Conservation (phyloP, 2,113 vertebrate genomes). For the Phalacrocorax pelagicus region DNA sequence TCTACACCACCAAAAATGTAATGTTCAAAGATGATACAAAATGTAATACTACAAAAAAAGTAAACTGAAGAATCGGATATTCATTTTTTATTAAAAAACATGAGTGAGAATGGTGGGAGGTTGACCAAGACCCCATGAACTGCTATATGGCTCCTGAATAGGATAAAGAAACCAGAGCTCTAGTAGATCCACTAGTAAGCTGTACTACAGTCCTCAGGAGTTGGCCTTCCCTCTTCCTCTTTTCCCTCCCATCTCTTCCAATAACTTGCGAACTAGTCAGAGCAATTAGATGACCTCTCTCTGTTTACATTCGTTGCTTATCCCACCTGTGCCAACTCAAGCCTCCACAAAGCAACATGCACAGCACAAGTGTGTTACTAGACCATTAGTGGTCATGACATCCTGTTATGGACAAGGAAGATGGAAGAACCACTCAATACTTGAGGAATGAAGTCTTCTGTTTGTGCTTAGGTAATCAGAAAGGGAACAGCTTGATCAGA, state of each 20-base stretch:
- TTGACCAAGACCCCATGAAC: background rate
- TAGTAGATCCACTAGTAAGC: background rate
- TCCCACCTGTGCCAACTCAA: background rate
- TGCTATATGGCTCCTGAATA: background rate
- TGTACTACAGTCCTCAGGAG: background rate
- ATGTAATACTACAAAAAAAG: background rate
- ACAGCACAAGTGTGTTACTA: fast-evolving
- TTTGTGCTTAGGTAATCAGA: background rate
- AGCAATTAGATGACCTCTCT: background rate
- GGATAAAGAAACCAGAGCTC: background rate
- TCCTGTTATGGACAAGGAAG: background rate
- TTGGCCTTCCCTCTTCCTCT: background rate
- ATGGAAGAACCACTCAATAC: background rate
- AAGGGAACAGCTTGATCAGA: background rate
- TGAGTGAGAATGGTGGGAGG: background rate
- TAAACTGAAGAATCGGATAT: background rate
- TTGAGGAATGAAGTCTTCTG: background rate
- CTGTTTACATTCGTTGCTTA: background rate
- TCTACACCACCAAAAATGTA: background rate
- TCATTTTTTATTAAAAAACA: background rate
- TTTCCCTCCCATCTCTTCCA: background rate
- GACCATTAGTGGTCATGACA: fast-evolving
- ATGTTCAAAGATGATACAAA: background rate
- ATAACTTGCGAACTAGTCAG: background rate
- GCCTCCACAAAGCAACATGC: fast-evolving